Conservation (phyloP, 2,888 invertebrate genomes). For the Mesorhabditis spiculigera region DNA sequence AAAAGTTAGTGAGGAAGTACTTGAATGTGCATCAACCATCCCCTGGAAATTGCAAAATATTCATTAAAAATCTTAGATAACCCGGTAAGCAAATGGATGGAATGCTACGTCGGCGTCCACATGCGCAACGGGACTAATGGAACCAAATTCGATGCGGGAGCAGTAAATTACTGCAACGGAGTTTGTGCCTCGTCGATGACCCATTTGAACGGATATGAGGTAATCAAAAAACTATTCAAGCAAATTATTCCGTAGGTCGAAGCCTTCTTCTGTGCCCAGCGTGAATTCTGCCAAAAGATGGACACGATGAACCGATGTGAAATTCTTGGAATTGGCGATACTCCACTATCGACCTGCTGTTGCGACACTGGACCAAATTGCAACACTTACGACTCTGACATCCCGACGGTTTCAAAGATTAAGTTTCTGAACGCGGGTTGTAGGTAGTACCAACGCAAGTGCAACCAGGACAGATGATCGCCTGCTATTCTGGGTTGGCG, state of each 20-base stretch:
- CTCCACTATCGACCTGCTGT: background rate
- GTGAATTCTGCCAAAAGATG: background rate
- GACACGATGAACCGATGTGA: constrained; percentile 4
- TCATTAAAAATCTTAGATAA: background rate
- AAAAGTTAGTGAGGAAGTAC: constrained; percentile 9
- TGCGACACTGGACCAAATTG: background rate
- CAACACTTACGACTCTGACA: background rate
- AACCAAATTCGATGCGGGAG: background rate
- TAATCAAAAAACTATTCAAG: background rate
- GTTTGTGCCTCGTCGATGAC: background rate
- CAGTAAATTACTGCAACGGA: background rate
- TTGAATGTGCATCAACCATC: too few relatives aligned
- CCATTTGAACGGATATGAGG: background rate
- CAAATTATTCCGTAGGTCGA: background rate
- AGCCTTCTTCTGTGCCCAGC: constrained; percentile 3
- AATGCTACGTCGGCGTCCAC: background rate
- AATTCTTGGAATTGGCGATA: background rate
- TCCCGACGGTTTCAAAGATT: background rate
- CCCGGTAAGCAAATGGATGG: constrained; percentile 2
- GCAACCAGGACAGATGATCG: background rate
- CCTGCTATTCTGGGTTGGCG: background rate
- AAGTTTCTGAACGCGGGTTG: too few relatives aligned
- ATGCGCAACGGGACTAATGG: background rate
- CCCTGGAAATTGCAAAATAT: background rate
- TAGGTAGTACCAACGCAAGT: background rate